Evolutionary conservation across 2,888 invertebrate genomes (phyloP).

Genomic region (Tipula lateralis): DNA sequence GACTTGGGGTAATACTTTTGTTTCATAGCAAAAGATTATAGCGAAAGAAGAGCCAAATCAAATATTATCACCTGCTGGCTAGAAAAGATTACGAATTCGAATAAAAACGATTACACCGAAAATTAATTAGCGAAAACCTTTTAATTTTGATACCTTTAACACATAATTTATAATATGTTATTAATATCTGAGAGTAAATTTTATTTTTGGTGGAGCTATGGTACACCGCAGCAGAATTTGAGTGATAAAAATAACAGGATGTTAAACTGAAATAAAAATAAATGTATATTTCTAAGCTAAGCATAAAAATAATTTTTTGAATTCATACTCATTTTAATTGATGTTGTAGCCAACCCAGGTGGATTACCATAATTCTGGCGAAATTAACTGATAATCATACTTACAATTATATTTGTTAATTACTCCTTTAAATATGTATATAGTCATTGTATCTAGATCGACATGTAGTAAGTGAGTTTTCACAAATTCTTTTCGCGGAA

Average conservation of each 20-base stretch:
- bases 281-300: neutral
- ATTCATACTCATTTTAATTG: neutral
- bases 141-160: neutral
- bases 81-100: neutral
- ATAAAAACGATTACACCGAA: neutral
- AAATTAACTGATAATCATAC: neutral
- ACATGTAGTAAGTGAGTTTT: neutral
- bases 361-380: neutral
- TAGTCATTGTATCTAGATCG: neutral
- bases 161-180: neutral
- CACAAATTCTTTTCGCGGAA: neutral
- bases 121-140: neutral
- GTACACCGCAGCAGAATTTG: neutral
- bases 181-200: neutral
- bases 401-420: neutral
- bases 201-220: neutral
- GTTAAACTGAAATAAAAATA: no score
- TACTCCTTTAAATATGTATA: no score
- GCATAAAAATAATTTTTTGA: neutral
- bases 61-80: neutral
- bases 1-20: neutral
- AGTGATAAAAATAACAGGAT: neutral
- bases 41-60: no score
- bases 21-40: neutral
- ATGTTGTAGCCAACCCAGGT: neutral